Base-by-base conservation (phyloP, 2,797 vertebrate species). In the Triplophysa bombifrons region DNA sequence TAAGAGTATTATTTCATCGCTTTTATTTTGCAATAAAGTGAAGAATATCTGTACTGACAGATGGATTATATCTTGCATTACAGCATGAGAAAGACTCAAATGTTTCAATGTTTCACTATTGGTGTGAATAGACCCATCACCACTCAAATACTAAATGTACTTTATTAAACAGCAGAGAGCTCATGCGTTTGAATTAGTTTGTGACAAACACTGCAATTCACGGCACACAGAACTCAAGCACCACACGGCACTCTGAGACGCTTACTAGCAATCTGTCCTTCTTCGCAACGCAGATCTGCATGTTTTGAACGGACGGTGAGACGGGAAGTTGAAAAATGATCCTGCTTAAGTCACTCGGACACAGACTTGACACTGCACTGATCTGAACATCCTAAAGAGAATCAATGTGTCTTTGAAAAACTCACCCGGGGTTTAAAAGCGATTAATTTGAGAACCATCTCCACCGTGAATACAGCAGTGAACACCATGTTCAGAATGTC, bases 401-500 rank as follows among this genome's bases (percentile, higher is more conserved):
- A 74, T 67, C 22, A 11, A 25, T 76, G 10, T 56, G 20, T 50
- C 38, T 51, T 71, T 44, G 5, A 63, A 41, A 25, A 12, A 90
- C 96, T 93, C 93, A 99, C 98, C 96, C 96, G 98, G 85, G 98
- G 98, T 89, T 99, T 99, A 91, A 98, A 99, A 81, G 98, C 98
- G 81, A 99, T 98, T 87, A 99, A 94, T 91, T 99, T 99, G 88
- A 99, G 92, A 91, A 99, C 91, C 98, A 99, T 99, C 92, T 99
- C 98, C 74, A 98, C 97, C 73, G 98, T 98, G 90, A 99, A 99
- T 66, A 99, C 96, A 83, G 96, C 88, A 0, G 98, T 99, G 92
- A 99, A 99, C 93, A 99, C 95, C 98, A 99, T 99, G 80, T 99
- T 99, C 89, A 99, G 93, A 83, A 99, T 97, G 90, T 99, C 98